Base-by-base conservation (phyloP, 1,140 invertebrate genomes). In the Teleogryllus occipitalis region DNA sequence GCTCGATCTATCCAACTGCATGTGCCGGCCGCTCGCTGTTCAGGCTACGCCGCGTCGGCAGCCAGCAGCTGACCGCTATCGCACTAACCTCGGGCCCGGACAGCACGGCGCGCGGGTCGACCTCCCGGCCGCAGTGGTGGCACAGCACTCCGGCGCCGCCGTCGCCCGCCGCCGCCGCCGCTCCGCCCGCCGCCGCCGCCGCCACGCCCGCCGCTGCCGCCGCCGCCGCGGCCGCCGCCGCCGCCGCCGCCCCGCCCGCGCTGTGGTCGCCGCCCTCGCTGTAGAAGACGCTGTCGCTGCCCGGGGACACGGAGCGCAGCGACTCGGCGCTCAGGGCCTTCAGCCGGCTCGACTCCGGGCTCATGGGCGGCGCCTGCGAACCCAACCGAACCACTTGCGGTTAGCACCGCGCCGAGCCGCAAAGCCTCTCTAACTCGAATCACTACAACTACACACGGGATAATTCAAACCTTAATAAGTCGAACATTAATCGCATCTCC, bases 201-300 rank as follows among this genome's bases (percentile, higher is more conserved):
- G 65, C 65, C 12, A 7, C 47, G 54, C 18, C 73, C 82, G 90
- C 89, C 47, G 92, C 91, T 85, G 94, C 93, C n/a, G 86, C 93
- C 92, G 72, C 93, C 93, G 82, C 94, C 95, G 84, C 94, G 93
- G 77, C 93, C 88, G 83, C 94, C 2, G 78, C 46, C 75, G 54
- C 80, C 21, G 77, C 46, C 8, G 81, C 80, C 6, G 72, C 78
- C 7, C 80, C 81, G 72, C 79, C 81, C 89, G 91, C 82, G 89
- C 92, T 88, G 15, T 85, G 86, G 77, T 81, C 80, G 12, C 54
- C 74, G 3, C 80, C 80, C 79, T 95, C 94, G 83, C 93, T 94
- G 85, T 95, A 95, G 85, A 96, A 96, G 27, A 96, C 94, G 79
- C 93, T 95, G 85, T 96, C 95, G 82, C 94, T 95, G 15, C 94